A percentile compares a stretch with the other conserved stretches of the same genome.
Evolutionary conservation across 2,888 invertebrate species (phyloP).

Genomic region (Netelia fuscicornis): DNA sequence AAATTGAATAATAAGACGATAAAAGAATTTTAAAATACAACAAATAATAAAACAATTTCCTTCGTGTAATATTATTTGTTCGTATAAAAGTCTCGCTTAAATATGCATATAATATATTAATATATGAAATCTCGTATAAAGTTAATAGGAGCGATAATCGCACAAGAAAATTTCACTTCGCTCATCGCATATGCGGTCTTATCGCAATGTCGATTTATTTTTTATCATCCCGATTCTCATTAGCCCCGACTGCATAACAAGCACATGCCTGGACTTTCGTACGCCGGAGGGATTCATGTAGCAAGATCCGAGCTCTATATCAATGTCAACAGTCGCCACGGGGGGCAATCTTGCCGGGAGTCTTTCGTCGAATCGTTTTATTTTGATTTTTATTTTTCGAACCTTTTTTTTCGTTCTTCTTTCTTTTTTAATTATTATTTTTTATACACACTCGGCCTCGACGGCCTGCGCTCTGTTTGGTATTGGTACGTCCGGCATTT

Average conservation of each 20-base stretch:
- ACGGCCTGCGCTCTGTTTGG: constrained; percentile 23
- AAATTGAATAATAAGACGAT: no score
- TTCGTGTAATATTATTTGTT: no score
- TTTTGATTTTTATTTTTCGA: not conserved
- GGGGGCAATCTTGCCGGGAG: constrained; percentile 29
- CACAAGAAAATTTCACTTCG: not conserved
- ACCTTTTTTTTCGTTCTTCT: not conserved
- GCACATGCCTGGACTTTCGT: not conserved
- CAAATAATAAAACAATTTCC: no score
- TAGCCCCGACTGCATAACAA: not conserved
- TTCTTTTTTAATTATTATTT: not conserved
- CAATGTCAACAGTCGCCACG: not conserved
- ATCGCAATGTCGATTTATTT: constrained; percentile 8
- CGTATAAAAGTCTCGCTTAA: no score
- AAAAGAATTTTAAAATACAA: no score
- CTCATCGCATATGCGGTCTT: not conserved
- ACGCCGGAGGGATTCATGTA: not conserved
- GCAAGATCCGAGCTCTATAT: constrained; percentile 2
- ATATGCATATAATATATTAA: not conserved
- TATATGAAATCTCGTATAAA: not conserved
- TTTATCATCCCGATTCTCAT: not conserved
- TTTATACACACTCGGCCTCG: constrained; percentile 18
- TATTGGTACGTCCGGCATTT: constrained; percentile 57
- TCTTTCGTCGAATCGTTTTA: constrained; percentile 37
- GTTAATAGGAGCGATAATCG: not conserved